Evolutionary conservation across 2,113 vertebrate genomes (phyloP), one percentile per base, ranked within the genome.

Genomic region (Sinosuthora webbiana): DNA sequence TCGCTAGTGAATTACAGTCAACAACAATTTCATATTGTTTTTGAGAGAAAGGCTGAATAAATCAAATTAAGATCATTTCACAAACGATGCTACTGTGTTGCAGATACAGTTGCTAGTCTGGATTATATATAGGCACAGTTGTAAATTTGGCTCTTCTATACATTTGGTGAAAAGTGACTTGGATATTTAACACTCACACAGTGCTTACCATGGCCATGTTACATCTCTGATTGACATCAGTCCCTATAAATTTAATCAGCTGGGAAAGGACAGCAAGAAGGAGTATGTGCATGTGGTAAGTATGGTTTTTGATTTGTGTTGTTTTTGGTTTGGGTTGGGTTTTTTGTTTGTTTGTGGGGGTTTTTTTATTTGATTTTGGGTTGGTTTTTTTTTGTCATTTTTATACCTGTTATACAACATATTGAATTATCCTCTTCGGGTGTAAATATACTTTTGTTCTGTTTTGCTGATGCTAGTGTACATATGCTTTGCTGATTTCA

Each of bases 221-320:
- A 98, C 99, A 14, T 99, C 99, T 45, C 98, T 99, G 97, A 99
- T 99, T 91, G 98, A 99, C 96, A 99, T 99, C 97, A 99, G 99
- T 92, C 99, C 99, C 6, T 99, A 99, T 93, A 99, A 99, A 98
- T 99, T 99, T 98, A 98, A 98, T 95, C 98, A 98, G 94, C 97
- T 98, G 96, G 98, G 98, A 69, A 97, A 98, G 80, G 96, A 95
- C 64, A 97, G 97, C 97, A 98, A 97, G 91, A 99, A 98, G 83
- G 99, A 98, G 81, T 99, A 97, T 97, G 99, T 99, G 45, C 99
- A 99, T 69, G 99, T 99, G 98, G 99, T 99, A 95, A 99, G 99
- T 94, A 84, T 55, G 53, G 4, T 27, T 89, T 89, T 83, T 35
- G 1, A 2, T 41, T 78, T 30, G 27, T 8, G 52, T 28, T 15